Percentiles rank a stretch among this genome's conserved stretches.
Evolutionary conservation across 2,797 vertebrate species (phyloP).

Genomic region (Cuculus canorus): DNA sequence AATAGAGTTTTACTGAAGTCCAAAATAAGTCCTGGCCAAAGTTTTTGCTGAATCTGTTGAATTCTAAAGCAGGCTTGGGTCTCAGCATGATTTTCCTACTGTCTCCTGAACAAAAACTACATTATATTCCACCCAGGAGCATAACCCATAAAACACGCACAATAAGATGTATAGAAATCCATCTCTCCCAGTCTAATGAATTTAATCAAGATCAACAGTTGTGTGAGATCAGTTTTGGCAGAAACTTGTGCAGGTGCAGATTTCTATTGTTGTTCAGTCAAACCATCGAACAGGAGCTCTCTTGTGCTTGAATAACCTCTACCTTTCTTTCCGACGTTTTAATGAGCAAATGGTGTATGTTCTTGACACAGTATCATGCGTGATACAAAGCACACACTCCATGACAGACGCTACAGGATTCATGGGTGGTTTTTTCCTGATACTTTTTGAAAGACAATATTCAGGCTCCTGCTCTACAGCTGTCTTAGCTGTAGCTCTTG

Average conservation of each 20-base stretch:
- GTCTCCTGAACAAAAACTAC: slow-evolving; percentile 62
- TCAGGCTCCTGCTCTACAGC: neutral
- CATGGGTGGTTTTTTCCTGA: neutral
- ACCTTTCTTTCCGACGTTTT: slow-evolving; percentile 29
- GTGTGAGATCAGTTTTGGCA: slow-evolving; percentile 72
- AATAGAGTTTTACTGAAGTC: slow-evolving; percentile 64
- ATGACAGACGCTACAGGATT: neutral
- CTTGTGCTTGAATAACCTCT: slow-evolving; percentile 49
- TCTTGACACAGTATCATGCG: neutral
- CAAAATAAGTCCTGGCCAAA: slow-evolving; percentile 58
- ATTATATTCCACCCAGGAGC: slow-evolving; percentile 65
- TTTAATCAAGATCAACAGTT: slow-evolving; percentile 66
- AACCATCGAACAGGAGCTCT: slow-evolving; percentile 62
- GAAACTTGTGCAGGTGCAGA: slow-evolving; percentile 59
- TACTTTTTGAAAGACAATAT: neutral
- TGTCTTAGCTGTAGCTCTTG: neutral
- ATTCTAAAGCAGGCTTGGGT: slow-evolving; percentile 60
- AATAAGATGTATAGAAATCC: slow-evolving; percentile 64
- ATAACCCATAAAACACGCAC: slow-evolving; percentile 54
- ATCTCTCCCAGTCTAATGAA: slow-evolving; percentile 42
- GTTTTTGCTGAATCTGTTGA: slow-evolving; percentile 69
- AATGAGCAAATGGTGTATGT: neutral
- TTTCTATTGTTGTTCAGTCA: slow-evolving; percentile 57
- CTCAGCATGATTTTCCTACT: slow-evolving; percentile 63
- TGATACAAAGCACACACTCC: neutral